phyloP scores from a whole-genome alignment of 2,888 invertebrate genomes.

The Acanthosepion lycidas region DNA sequence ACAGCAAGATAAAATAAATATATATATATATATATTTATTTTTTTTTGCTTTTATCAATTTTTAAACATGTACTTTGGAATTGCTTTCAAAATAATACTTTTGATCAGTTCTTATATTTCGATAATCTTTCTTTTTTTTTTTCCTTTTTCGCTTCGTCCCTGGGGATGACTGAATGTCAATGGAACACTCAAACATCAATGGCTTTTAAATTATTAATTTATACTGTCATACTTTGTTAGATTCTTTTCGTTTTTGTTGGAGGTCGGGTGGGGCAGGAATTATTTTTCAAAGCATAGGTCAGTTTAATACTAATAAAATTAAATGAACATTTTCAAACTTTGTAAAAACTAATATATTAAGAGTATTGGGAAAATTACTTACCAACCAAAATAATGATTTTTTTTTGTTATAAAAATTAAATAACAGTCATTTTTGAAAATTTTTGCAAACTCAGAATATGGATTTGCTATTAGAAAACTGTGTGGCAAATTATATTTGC shows the following conservation, averaged over 20 bases:
- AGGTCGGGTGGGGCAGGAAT: not conserved
- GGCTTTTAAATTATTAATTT: conserved; percentile 15
- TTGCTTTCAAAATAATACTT: not conserved
- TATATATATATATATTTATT: too few relatives aligned
- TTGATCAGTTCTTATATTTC: not conserved
- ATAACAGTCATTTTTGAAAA: not conserved
- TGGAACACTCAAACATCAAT: conserved; percentile 33
- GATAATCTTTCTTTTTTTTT: conserved; percentile 1
- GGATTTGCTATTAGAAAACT: not conserved
- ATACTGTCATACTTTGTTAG: not conserved
- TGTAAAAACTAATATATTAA: not conserved
- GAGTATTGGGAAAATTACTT: not conserved
- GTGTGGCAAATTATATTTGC: not conserved
- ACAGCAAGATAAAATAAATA: too few relatives aligned
- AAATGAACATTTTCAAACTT: not conserved
- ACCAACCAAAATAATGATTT: not conserved
- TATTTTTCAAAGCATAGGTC: not conserved
- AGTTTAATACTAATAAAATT: not conserved
- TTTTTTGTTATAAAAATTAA: not conserved
- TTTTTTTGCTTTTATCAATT: not conserved
- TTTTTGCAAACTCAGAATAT: not conserved
- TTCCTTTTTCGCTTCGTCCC: not conserved
- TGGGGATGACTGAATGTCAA: not conserved
- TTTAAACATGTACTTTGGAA: not conserved
- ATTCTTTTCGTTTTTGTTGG: not conserved